Percentiles rank a stretch among this genome's conserved stretches.
phyloP scores from a whole-genome alignment of 53 echinoderm and acorn worm species.

The Stichopus horrens region DNA sequence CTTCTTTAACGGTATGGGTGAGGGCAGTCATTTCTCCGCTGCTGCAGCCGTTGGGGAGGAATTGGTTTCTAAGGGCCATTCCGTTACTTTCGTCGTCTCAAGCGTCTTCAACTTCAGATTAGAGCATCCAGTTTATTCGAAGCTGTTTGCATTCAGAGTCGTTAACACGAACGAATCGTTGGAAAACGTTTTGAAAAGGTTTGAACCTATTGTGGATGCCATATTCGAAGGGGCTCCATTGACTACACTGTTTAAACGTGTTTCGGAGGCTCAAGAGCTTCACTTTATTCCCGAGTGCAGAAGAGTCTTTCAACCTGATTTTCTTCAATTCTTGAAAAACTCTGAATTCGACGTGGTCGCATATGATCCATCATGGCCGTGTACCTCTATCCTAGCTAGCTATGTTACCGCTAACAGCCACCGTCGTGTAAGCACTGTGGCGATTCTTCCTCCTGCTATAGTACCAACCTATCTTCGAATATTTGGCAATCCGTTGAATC shows the following conservation, averaged over 20 bases:
- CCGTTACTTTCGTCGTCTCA: neutral
- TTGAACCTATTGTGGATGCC: neutral
- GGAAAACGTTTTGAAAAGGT: neutral
- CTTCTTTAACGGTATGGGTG: slow-evolving; percentile 1
- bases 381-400: neutral
- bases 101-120: neutral
- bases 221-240: neutral
- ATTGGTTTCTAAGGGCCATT: neutral
- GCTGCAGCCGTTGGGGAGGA: neutral
- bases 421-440: neutral
- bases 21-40: neutral
- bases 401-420: neutral
- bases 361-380: slow-evolving; percentile 16
- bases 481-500: slow-evolving; percentile 13
- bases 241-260: too few relatives aligned
- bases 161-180: neutral
- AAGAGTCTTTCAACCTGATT: too few relatives aligned
- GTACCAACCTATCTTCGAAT: neutral
- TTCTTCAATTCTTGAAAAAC: too few relatives aligned
- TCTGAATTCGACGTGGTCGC: neutral
- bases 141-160: neutral
- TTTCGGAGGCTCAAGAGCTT: too few relatives aligned
- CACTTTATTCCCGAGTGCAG: too few relatives aligned
- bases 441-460: neutral
- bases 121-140: neutral